Evolutionary conservation across 1,140 invertebrate genomes (phyloP), one percentile per base, ranked within the genome.

Genomic region (Telenomus remus): DNA sequence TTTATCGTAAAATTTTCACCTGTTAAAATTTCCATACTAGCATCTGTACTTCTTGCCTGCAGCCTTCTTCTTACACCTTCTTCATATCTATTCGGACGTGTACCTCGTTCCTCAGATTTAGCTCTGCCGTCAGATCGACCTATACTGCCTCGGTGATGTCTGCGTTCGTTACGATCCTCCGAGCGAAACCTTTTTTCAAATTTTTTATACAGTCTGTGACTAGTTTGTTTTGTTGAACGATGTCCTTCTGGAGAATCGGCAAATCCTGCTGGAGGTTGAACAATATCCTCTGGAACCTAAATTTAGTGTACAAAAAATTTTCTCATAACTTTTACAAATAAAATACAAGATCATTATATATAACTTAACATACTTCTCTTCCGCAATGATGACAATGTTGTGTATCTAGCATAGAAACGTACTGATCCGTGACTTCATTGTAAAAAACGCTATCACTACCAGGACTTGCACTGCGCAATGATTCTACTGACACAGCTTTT

Each of bases 381-480:
- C 94, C 94, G 78, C 94, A 95, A 81, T 94, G 93, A 51, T 93
- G 89, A 80, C 94, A 95, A 82, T 94, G 92, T 13, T 80, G 77
- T 33, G 84, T 81, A 46, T 85, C 86, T 54, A 82, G 70, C 66
- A 80, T 55, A 33, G 80, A 74, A 3, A 78, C 63, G 50, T 77
- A 82, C 10, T 81, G 84, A 78, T 91, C 92, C 70, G 90, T 92
- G 76, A 90, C 92, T 89, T 95, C 94, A 81, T 93, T 94, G 84
- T 95, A 95, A 85, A 96, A 96, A 14, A 96, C 95, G 59, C 93
- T 95, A 84, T 96, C 95, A 76, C 94, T 95, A 10, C 95, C 94
- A 10, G 95, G 95, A 81, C 94, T 95, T 54, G 94, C 93, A 2
- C 94, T 95, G 59, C 94, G 90, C 53, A 96, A 84, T 0, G 94